Base-by-base conservation (phyloP, 2,888 invertebrate species). In the Melinopterus prodromus region DNA sequence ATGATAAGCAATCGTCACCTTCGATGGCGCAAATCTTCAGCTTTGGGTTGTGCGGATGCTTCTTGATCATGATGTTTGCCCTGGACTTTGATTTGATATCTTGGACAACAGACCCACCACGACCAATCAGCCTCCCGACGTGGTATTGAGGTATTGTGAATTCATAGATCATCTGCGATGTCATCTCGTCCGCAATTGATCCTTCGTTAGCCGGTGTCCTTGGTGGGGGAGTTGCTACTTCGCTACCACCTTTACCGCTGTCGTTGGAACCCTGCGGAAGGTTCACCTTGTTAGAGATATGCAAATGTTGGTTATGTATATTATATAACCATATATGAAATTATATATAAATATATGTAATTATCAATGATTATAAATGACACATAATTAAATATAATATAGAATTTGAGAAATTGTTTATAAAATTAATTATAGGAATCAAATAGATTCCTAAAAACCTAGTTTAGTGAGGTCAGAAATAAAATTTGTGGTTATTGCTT, bases 61-160 rank as follows among this genome's bases (percentile, higher is more conserved):
- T 92, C 86, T 93, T 94, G n/a, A 98, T 93, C 83, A 93, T 90
- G 77, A 98, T 94, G 86, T 92, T 93, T 16, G 97, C 96, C 84
- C 94, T 93, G 1, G 97, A 95, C 87, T 94, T 94, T 38, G 92
- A 90, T 88, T 96, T 95, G 83, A 97, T 95, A 86, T 92, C 92
- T 83, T 94, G 94, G n/a, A 98, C 94, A 89, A 95, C 95, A 70
- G 92, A 90, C 71, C 97, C 97, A 84, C 94, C 93, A 85, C 93
- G 93, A 70, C 98, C 98, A 88, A 98, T 98, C 84, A 98, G 91
- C 80, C 95, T 93, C 16, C 98, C 98, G 80, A 97, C 96, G 83
- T 97, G 90, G 79, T 91, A 90, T 86, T 94, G 94, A 71, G 94
- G 94, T 86, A 96, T 92, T 83, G 93, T 90, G 90, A 97, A 96